A percentile compares a stretch with the other conserved stretches of the same genome.
These are phyloP conservation scores for Resseliella maxima DNA, from an alignment of 2,888 invertebrate genomes.

Conservation along the genomic window DNA sequence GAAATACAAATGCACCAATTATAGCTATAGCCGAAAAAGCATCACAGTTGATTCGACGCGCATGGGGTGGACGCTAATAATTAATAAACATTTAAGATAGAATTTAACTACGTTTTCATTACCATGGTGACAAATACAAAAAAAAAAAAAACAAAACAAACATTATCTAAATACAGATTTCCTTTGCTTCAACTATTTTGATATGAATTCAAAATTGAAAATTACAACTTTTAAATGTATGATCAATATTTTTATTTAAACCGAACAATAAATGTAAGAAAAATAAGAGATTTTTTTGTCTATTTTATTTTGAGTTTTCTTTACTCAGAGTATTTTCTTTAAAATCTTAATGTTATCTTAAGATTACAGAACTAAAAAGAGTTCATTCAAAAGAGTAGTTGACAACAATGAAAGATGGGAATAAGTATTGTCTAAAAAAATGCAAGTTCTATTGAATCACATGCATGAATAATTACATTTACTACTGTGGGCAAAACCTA, in stretches of 20 bases:
- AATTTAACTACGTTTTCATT: not conserved
- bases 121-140: slow-evolving; percentile 11
- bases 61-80: slow-evolving; percentile 64
- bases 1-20: slow-evolving; percentile 80
- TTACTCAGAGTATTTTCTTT: too few species aligned
- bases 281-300: not conserved
- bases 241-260: not conserved
- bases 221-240: not conserved
- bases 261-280: slow-evolving; percentile 5
- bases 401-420: too few species aligned
- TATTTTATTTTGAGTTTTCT: not conserved
- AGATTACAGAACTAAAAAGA: too few species aligned
- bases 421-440: too few species aligned
- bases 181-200: not conserved
- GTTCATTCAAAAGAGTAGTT: too few species aligned
- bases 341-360: not conserved
- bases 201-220: slow-evolving; percentile 7
- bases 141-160: not conserved
- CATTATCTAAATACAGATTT: too few species aligned
- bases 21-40: slow-evolving; percentile 85
- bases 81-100: not conserved
- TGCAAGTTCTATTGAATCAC: too few species aligned
- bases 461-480: too few species aligned
- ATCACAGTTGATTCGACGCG: slow-evolving; percentile 65
- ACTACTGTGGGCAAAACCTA: too few species aligned